A percentile compares a stretch with the other conserved stretches of the same genome.
Evolutionary conservation across 2,113 vertebrate species (phyloP).

Genomic region (Lycaon pictus): DNA sequence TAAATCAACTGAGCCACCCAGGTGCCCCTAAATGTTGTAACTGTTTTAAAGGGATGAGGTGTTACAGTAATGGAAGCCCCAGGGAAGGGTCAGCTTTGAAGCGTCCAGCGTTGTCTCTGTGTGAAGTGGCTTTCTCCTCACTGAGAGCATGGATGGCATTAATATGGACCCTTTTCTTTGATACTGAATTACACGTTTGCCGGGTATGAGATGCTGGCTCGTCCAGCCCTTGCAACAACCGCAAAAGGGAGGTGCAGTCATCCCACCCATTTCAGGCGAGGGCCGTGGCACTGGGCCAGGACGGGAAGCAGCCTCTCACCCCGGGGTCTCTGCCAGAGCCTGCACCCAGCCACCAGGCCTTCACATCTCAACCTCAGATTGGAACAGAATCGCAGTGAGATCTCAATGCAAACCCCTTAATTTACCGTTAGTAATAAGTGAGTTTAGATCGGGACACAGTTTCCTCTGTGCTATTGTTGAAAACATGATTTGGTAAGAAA

Average conservation of each 20-base stretch:
- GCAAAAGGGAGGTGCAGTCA: not conserved
- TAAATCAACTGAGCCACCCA: not conserved
- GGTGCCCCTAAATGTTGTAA: not conserved
- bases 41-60: not conserved
- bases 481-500: constrained; percentile 32
- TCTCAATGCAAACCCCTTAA: not conserved
- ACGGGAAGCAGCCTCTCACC: too few relatives aligned
- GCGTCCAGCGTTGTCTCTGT: not conserved
- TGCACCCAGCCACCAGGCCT: not conserved
- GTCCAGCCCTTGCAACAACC: not conserved
- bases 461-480: not conserved
- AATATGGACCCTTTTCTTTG: not conserved
- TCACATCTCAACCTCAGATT: not conserved
- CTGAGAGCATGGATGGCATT: too few relatives aligned
- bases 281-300: rapidly evolving
- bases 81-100: not conserved
- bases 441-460: not conserved
- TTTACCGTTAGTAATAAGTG: not conserved
- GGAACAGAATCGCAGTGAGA: not conserved
- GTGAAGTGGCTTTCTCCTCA: not conserved
- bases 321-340: rapidly evolving
- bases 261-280: not conserved
- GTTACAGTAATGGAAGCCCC: not conserved
- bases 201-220: not conserved
- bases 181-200: not conserved